These are phyloP conservation scores for Apteryx mantelli DNA, from an alignment of 2,113 vertebrate species.

Conservation along the genomic window DNA sequence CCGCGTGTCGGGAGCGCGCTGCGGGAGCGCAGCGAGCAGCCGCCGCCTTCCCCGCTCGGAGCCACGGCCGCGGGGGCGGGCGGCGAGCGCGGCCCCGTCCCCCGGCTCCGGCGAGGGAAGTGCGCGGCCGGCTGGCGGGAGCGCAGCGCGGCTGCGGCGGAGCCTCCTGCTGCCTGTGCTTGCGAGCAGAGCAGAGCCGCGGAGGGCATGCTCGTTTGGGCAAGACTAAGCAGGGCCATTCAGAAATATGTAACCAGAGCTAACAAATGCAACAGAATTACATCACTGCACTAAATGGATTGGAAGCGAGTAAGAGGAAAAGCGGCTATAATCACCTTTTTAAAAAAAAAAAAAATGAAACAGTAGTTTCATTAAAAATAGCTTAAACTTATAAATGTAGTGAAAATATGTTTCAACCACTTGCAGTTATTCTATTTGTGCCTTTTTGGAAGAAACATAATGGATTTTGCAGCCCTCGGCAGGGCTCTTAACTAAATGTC, in stretches of 20 bases:
- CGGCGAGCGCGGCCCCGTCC: not conserved
- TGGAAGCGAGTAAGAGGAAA: not conserved
- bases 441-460: accelerated
- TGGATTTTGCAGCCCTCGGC: too few species aligned
- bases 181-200: not conserved
- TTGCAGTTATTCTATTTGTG: accelerated
- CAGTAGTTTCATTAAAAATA: not conserved
- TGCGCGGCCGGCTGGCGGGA: too few species aligned
- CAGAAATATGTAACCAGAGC: not conserved
- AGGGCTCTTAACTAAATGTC: accelerated
- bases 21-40: too few species aligned
- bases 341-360: accelerated
- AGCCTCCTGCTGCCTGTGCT: not conserved
- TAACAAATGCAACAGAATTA: not conserved
- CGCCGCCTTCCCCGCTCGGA: too few species aligned
- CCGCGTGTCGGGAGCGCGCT: too few species aligned
- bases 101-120: too few species aligned
- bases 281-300: not conserved
- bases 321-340: accelerated
- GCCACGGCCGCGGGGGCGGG: too few species aligned
- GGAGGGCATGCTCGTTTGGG: not conserved
- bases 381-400: accelerated
- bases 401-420: accelerated
- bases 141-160: too few species aligned
- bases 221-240: too few species aligned